These are phyloP conservation scores for Dromas ardeola DNA, from an alignment of 2,113 vertebrate species.

Conservation along the genomic window DNA sequence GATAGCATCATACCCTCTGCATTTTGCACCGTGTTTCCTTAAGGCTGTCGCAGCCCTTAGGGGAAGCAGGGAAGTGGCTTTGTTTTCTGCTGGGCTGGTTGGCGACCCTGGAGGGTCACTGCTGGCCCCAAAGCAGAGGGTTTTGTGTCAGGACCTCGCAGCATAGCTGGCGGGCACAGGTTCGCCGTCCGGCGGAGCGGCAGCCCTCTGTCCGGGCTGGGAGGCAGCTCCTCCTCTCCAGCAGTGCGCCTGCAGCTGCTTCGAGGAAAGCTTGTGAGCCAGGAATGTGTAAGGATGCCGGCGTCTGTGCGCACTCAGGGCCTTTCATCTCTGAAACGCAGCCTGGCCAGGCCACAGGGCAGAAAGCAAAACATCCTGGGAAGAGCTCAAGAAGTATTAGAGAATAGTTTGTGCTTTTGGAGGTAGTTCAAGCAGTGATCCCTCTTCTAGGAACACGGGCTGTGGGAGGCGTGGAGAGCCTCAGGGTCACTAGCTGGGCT, in stretches of 20 bases:
- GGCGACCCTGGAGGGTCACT: not conserved
- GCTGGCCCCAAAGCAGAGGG: not conserved
- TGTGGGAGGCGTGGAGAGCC: not conserved
- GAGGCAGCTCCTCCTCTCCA: not conserved
- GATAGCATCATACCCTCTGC: not conserved
- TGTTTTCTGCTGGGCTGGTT: not conserved
- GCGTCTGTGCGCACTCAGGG: not conserved
- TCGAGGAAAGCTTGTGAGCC: slow-evolving; percentile 40
- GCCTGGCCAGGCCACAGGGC: not conserved
- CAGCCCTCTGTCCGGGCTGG: not conserved
- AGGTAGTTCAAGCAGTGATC: slow-evolving; percentile 8
- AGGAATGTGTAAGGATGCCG: slow-evolving; percentile 43
- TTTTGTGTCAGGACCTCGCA: not conserved
- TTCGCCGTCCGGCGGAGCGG: not conserved
- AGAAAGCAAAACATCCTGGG: slow-evolving; percentile 36
- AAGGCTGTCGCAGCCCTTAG: not conserved
- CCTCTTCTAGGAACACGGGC: not conserved
- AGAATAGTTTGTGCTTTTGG: slow-evolving; percentile 10
- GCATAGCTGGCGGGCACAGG: not conserved
- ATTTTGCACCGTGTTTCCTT: not conserved
- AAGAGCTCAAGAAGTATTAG: slow-evolving; percentile 16
- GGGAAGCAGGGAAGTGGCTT: not conserved
- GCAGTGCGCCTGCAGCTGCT: slow-evolving; percentile 9
- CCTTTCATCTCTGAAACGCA: slow-evolving; percentile 28
- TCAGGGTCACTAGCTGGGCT: not conserved